Base-by-base conservation (phyloP, 2,888 invertebrate species). In the Sialis fuliginosa region DNA sequence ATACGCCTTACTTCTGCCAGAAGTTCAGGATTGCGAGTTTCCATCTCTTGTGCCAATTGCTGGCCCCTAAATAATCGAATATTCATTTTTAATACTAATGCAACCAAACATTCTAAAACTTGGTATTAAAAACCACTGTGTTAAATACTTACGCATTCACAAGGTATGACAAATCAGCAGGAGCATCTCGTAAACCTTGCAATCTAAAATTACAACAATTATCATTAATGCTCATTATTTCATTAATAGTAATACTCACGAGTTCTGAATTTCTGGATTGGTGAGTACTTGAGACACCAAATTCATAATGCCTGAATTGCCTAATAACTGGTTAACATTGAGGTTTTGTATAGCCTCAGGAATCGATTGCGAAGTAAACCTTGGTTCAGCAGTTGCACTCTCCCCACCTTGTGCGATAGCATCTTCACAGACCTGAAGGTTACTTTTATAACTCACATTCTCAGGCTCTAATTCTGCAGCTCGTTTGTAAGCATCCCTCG, bases 381-480 rank as follows among this genome's bases (percentile, higher is more conserved):
- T 45, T 12, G 48, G 35, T 13, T 45, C 44, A 2, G 48, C 44
- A 4, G 40, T 30, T 8, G 46, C 43, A 6, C 39, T 33, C 4
- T 31, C 33, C 7, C 30, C 31, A 30, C 31, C n/a, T 9, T 42
- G 6, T 31, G 42, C 3, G 35, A 72, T 60, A 42, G 68, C 70
- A 57, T 89, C 84, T 58, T 90, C 84, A 0, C 90, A 82, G 39
- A 91, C 72, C 55, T 79, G 77, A 53, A 95, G 66, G 68, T 95
- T 95, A 60, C 82, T 85, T 52, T 78, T 77, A 63, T 92, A 93
- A 55, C 86, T 87, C 51, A 86, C 83, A 65, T 96, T 97, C 40
- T 81, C 81, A 1, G 97, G 95, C 59, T 98, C 97, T 52, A 95
- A 68, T 60, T 87, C 81, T 35, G 89, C 67, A 2, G 97, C 97